Base-by-base conservation (phyloP, 2,797 vertebrate genomes). In the Leptatherina wallacei region DNA sequence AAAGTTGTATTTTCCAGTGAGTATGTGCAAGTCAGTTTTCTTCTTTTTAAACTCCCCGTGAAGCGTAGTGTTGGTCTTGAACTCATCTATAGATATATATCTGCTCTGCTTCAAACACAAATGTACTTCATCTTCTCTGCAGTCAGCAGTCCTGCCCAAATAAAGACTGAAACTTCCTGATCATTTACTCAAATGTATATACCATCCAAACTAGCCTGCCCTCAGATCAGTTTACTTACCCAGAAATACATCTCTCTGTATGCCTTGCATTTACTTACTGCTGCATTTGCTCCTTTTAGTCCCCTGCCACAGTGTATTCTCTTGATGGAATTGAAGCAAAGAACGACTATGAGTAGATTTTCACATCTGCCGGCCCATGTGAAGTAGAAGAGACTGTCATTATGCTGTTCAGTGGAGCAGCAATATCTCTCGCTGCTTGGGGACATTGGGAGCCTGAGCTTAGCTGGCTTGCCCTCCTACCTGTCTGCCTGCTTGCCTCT, bases 331-430 rank as follows among this genome's bases (percentile, higher is more conserved):
- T 44, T 75, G 85, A 85, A 66, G 85, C 73, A 66, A 77, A 82
- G 84, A 78, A 67, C 27, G 73, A 72, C 81, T 62, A 71, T 44
- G 81, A 77, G 85, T 78, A 85, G 87, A 87, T 89, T 93, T 92
- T 89, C 86, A 79, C 85, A 80, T 85, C 51, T 80, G 82, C 80
- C 71, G 54, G 83, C 83, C 84, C 73, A 52, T 85, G 82, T 90
- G 91, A 91, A 84, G 84, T 77, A 86, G 88, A 86, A 88, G 89
- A 89, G 89, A 88, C 87, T 84, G 90, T 91, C 86, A 93, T 93
- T 92, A 92, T 92, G 90, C 91, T 93, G 91, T 89, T 93, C 92
- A 93, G 80, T 92, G 90, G 89, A 93, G 92, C 92, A 85, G 91
- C 76, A 85, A 93, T 91, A 93, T 92, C 91, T 92, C 57, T 40